Evolutionary conservation across 2,888 invertebrate genomes (phyloP).

Genomic region (Scelioninae gen. 1): DNA sequence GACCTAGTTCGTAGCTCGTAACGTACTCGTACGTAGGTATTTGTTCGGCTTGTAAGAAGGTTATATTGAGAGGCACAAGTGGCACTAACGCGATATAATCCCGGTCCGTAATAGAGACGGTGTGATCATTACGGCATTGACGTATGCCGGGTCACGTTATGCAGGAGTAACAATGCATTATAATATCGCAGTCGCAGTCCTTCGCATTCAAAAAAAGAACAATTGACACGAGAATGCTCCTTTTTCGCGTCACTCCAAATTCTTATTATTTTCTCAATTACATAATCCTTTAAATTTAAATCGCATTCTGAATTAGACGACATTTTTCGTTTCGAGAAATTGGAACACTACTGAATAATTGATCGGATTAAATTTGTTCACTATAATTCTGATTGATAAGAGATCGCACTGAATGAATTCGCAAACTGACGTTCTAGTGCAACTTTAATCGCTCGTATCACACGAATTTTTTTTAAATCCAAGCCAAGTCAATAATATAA

Average conservation of each 20-base stretch:
- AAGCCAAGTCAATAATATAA: too few species aligned
- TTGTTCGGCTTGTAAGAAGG: conserved; percentile 23
- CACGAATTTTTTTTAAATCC: too few species aligned
- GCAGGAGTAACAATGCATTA: conserved; percentile 45
- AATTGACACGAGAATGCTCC: conserved; percentile 7
- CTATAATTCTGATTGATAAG: background rate
- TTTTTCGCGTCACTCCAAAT: background rate
- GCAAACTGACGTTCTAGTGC: too few species aligned
- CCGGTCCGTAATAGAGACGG: conserved; percentile 32
- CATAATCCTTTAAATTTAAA: background rate
- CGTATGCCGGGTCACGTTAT: conserved; percentile 50
- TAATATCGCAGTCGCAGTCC: conserved; percentile 11
- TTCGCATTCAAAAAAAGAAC: conserved; percentile 7
- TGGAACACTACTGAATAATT: background rate
- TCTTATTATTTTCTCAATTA: background rate
- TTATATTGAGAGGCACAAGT: conserved; percentile 35
- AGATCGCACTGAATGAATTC: background rate
- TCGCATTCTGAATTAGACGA: background rate
- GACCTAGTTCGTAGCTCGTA: conserved; percentile 18
- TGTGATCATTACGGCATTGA: conserved; percentile 47
- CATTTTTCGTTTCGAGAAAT: background rate
- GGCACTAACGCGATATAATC: conserved; percentile 45
- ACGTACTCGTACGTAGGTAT: conserved; percentile 3
- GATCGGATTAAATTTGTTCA: background rate
- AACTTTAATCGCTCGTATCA: too few species aligned